These are phyloP conservation scores for Notolepis coatsorum DNA, from an alignment of 2,797 vertebrate genomes.

Conservation along the genomic window DNA sequence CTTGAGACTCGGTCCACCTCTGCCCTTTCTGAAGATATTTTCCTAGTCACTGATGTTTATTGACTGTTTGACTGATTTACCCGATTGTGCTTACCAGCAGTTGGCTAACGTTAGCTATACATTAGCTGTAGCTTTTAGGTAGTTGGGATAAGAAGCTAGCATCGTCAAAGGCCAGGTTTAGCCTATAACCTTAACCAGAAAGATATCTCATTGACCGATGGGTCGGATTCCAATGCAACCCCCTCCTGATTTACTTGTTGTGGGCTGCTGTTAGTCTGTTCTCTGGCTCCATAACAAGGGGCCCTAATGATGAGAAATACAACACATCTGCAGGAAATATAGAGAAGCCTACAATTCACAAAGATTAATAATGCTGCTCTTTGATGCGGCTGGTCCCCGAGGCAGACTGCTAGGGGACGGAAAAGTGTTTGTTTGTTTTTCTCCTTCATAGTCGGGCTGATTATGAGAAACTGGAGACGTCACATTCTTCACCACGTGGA, in stretches of 20 bases:
- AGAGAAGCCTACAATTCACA: slow-evolving; percentile 76
- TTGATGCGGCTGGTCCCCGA: slow-evolving; percentile 56
- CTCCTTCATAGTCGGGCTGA: slow-evolving; percentile 67
- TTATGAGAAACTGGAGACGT: slow-evolving; percentile 76
- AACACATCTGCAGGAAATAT: slow-evolving; percentile 62
- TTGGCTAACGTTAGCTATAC: no score
- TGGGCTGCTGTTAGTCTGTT: slow-evolving; percentile 26
- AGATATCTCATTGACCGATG: no score
- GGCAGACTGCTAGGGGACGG: slow-evolving; percentile 64
- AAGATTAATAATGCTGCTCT: slow-evolving; percentile 78
- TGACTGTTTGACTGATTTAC: no score
- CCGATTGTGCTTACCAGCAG: no score
- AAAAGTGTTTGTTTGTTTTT: slow-evolving; percentile 79
- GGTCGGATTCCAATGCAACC: no score
- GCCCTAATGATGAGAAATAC: slow-evolving; percentile 73
- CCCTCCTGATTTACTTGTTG: slow-evolving; percentile 37
- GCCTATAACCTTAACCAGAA: no score
- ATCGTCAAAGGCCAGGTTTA: no score
- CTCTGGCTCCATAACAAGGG: slow-evolving; percentile 52
- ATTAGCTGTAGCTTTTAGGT: no score
- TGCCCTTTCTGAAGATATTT: no score
- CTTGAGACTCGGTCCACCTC: no score
- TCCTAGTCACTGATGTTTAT: no score
- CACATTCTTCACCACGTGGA: slow-evolving; percentile 52
- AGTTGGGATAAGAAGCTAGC: no score